These are phyloP conservation scores for Mormoops blainvillei DNA, from an alignment of 2,113 vertebrate genomes.

Conservation along the genomic window DNA sequence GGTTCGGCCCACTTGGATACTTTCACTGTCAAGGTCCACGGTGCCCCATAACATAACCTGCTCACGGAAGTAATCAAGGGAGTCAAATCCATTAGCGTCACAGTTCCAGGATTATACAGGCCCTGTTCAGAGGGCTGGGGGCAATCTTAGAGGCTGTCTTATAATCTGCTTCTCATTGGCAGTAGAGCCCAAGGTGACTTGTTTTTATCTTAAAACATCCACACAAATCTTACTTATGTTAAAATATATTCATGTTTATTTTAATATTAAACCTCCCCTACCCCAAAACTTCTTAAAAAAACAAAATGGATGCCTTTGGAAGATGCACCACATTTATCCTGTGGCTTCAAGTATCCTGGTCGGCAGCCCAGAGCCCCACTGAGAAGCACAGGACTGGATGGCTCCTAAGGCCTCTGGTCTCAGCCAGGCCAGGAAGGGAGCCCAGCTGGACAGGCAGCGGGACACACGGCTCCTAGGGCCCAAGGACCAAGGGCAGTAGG, in stretches of 20 bases:
- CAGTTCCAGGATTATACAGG: not conserved
- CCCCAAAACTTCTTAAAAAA: not conserved
- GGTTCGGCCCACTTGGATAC: not conserved
- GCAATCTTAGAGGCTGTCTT: not conserved
- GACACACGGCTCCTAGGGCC: not conserved
- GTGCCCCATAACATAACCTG: not conserved
- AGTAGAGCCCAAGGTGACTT: not conserved
- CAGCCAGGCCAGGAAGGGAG: not conserved
- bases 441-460: not conserved
- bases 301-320: slow-evolving; percentile 26
- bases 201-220: not conserved
- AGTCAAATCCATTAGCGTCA: not conserved
- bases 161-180: not conserved
- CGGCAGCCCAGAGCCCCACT: not conserved
- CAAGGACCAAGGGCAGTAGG: not conserved
- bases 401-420: slow-evolving; percentile 37
- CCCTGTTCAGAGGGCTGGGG: rapidly evolving
- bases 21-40: not conserved
- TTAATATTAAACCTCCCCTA: slow-evolving; percentile 63
- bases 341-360: slow-evolving; percentile 52
- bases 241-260: slow-evolving; percentile 73
- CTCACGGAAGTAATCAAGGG: not conserved
- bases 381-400: not conserved
- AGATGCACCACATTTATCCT: slow-evolving; percentile 45
- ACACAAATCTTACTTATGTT: slow-evolving; percentile 40